Evolutionary conservation across 2,113 vertebrate genomes (phyloP), one percentile per base, ranked within the genome.

Genomic region (Microtus richardsoni): DNA sequence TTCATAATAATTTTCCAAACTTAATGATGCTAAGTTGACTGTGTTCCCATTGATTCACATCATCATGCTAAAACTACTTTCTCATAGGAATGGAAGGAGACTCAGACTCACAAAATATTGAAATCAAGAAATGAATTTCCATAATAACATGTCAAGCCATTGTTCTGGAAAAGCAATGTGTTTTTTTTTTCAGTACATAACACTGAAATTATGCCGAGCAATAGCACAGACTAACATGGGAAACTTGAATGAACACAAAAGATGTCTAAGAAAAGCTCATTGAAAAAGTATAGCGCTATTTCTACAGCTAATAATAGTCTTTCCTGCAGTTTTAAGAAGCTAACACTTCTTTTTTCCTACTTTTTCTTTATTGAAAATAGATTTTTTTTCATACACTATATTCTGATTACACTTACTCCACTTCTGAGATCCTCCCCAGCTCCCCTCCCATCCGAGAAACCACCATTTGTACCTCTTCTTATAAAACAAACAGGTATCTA

Each of bases 111-210:
- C 44, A 83, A 88, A 95, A 66, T 44, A 85, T 89, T 96, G 79
- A 96, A 24, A 87, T 89, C 30, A 91, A 88, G 39, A 96, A 97
- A 80, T 0, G 77, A 24, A 79, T 88, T 93, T 88, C n/a, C 39
- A 91, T 86, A 78, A 80, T 47, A 74, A 94, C 21, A 6, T 79
- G 4, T 14, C 47, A 87, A 94, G 88, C 3, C 5, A 92, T 94
- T 85, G 14, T 90, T 77, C 88, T 19, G 80, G 13, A 13, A 88
- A 96, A 91, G 91, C n/a, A 79, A 47, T n/a, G n/a, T n/a, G 39
- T 33, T 68, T 36, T 70, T 58, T 89, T 70, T 70, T 58, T 89
- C 74, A 90, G 7, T 22, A 70, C 77, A 30, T 89, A 62, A 74
- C 36, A 47, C 44, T 74, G 52, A 83, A 52, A 95, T 88, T 84